Percentiles rank a stretch among this genome's conserved stretches.
These are phyloP conservation scores for Hypanus sabinus DNA, from an alignment of 2,113 vertebrate species.

Conservation along the genomic window DNA sequence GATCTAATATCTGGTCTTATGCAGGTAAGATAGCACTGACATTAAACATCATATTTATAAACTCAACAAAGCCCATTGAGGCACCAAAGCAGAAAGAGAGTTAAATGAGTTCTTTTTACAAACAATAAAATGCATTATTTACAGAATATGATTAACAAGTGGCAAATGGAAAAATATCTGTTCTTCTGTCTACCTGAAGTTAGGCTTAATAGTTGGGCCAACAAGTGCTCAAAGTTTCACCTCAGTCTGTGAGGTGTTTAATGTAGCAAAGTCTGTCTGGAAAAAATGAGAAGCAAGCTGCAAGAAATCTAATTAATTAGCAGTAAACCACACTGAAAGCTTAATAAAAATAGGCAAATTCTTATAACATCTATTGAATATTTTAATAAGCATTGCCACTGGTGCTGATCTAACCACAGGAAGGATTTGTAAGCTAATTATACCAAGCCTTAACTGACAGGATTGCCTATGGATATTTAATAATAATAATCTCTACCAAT, in stretches of 20 bases:
- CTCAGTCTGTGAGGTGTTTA: neutral
- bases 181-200: neutral
- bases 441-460: neutral
- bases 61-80: neutral
- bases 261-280: neutral
- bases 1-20: neutral
- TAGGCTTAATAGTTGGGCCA: neutral
- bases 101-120: too few relatives aligned
- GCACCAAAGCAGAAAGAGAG: neutral
- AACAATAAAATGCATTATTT: neutral
- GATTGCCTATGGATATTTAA: neutral
- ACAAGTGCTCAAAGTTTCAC: neutral
- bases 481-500: neutral
- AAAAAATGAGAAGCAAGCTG: neutral
- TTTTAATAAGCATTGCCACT: neutral
- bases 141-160: neutral
- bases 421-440: slow-evolving; percentile 16
- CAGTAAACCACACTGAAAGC: neutral
- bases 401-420: neutral
- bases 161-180: neutral
- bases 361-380: neutral
- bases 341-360: neutral
- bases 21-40: neutral
- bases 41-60: neutral
- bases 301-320: neutral